Evolutionary conservation across 1,140 invertebrate genomes (phyloP).

Genomic region (Drosophila lacertosa): DNA sequence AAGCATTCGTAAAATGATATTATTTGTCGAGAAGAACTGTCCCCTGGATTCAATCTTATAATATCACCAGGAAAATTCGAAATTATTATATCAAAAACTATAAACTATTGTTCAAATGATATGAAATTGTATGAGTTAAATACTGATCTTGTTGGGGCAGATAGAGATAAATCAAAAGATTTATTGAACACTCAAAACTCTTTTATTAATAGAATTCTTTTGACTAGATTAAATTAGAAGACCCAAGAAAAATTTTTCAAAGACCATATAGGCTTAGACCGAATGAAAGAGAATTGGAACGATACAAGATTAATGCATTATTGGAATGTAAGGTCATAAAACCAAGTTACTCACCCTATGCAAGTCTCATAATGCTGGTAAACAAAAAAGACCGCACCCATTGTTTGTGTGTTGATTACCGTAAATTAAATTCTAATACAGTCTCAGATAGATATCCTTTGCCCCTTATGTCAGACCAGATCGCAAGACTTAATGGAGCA

Average conservation of each 20-base stretch:
- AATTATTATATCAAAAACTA: slow-evolving; percentile 34
- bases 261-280: slow-evolving; percentile 12
- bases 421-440: no score
- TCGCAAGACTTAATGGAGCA: no score
- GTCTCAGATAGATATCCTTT: no score
- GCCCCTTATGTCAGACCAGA: no score
- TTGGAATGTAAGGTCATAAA: no score
- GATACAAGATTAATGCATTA: neutral
- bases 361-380: no score
- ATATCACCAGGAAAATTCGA: slow-evolving; percentile 32
- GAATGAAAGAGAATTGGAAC: slow-evolving; percentile 17
- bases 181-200: slow-evolving; percentile 31
- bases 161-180: slow-evolving; percentile 22
- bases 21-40: slow-evolving; percentile 42
- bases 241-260: slow-evolving; percentile 16
- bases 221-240: slow-evolving; percentile 11
- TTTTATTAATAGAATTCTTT: slow-evolving; percentile 20
- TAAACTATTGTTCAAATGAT: no score
- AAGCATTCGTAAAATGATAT: slow-evolving; percentile 40
- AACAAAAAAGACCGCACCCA: no score
- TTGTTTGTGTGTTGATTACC: no score
- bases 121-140: slow-evolving; percentile 17
- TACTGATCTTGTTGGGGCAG: slow-evolving; percentile 31
- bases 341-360: no score
- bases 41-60: slow-evolving; percentile 20